A percentile compares a stretch with the other conserved stretches of the same genome.
These are phyloP conservation scores for Arctocebus calabarensis DNA, from an alignment of 2,797 vertebrate genomes.

Conservation along the genomic window DNA sequence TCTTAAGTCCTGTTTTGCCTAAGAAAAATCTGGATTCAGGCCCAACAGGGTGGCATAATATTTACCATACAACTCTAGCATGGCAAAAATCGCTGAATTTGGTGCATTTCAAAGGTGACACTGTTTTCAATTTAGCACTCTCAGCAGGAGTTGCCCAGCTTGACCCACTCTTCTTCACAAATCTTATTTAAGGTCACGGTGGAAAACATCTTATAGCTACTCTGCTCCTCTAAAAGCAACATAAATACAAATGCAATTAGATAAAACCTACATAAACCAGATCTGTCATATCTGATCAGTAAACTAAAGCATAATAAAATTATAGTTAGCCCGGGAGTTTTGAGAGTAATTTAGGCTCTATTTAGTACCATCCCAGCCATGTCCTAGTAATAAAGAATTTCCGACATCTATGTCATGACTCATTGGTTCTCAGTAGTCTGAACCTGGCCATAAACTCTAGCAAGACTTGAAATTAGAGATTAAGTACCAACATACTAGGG, in stretches of 20 bases:
- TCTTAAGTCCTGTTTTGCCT: constrained; percentile 32
- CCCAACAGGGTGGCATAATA: background rate
- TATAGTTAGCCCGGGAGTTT: constrained; percentile 39
- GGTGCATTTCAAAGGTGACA: constrained; percentile 49
- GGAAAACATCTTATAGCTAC: background rate
- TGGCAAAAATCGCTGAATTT: constrained; percentile 55
- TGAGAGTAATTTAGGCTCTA: constrained; percentile 2
- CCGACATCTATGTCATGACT: background rate
- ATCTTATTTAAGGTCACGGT: constrained; percentile 11
- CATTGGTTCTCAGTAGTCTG: background rate
- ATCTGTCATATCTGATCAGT: constrained; percentile 51
- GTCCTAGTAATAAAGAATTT: background rate
- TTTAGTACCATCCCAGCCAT: background rate
- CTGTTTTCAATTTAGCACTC: constrained; percentile 55
- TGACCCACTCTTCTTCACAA: constrained; percentile 60
- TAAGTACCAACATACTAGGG: background rate
- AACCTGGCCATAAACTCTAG: background rate
- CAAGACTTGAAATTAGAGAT: background rate
- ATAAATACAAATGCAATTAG: constrained; percentile 63
- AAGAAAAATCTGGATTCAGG: constrained; percentile 25
- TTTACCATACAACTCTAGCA: constrained; percentile 36
- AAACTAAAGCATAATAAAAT: constrained; percentile 70
- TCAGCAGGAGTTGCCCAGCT: constrained; percentile 14
- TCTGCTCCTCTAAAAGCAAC: constrained; percentile 39
- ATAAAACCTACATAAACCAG: constrained; percentile 68